Percentiles rank a stretch among this genome's conserved stretches.
These are phyloP conservation scores for Calliphora vomitoria DNA, from an alignment of 2,888 invertebrate genomes.

Conservation along the genomic window DNA sequence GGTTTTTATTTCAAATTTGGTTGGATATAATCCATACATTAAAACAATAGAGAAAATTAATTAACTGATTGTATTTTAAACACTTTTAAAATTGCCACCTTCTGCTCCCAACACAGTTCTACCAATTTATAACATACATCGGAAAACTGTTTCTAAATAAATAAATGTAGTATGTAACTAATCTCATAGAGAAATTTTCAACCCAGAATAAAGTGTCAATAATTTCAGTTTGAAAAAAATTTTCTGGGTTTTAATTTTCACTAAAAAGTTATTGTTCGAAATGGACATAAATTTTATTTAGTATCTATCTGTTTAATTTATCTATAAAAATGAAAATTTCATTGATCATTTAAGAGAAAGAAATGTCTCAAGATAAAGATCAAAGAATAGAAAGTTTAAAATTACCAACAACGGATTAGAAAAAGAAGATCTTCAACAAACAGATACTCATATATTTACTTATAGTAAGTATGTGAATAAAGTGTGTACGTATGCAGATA, in stretches of 20 bases:
- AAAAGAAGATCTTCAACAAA: slow-evolving; percentile 5
- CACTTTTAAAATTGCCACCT: too few relatives aligned
- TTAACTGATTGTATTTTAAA: too few relatives aligned
- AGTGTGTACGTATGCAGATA: too few relatives aligned
- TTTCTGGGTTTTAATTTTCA: slow-evolving; percentile 27
- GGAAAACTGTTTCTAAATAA: too few relatives aligned
- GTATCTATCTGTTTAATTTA: slow-evolving; percentile 69
- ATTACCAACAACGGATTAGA: slow-evolving; percentile 63
- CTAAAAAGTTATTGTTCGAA: slow-evolving; percentile 33
- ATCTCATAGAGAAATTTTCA: neutral
- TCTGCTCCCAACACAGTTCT: too few relatives aligned
- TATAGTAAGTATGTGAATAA: neutral
- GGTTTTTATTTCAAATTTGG: too few relatives aligned
- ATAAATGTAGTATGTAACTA: too few relatives aligned
- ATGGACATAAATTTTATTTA: slow-evolving; percentile 71
- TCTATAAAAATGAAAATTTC: slow-evolving; percentile 68
- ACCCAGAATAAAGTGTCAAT: neutral
- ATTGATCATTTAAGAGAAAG: slow-evolving; percentile 67
- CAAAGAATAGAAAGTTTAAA: slow-evolving; percentile 72
- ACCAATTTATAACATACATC: too few relatives aligned
- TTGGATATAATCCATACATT: too few relatives aligned
- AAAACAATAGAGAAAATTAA: too few relatives aligned
- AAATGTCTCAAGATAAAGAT: slow-evolving; percentile 65
- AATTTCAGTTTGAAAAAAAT: neutral
- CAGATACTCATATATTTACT: neutral